Percentiles rank a stretch among this genome's conserved stretches.
phyloP scores from a whole-genome alignment of 1,140 invertebrate genomes.

The Sminthurinus signatus region DNA sequence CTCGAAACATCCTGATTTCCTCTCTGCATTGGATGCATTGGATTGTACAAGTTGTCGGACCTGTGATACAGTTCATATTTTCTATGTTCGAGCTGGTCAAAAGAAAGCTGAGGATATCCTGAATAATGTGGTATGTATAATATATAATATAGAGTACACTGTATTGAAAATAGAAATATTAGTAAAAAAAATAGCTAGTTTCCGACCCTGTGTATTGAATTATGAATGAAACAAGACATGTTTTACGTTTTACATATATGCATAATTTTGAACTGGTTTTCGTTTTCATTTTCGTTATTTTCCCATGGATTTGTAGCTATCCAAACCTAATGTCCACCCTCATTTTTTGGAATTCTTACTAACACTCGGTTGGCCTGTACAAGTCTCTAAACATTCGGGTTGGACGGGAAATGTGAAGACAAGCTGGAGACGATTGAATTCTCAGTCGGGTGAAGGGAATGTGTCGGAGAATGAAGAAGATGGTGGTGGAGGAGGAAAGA shows the following conservation, averaged over 20 bases:
- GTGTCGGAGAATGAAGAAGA: background rate
- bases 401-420: constrained; percentile 83
- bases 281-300: background rate
- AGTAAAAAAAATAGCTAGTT: too few relatives aligned
- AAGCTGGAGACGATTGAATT: constrained; percentile 57
- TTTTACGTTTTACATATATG: background rate
- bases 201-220: background rate
- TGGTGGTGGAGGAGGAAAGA: too few relatives aligned
- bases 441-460: background rate
- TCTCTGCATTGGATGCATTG: constrained; percentile 61
- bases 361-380: constrained; percentile 79
- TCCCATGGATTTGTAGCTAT: constrained; percentile 48
- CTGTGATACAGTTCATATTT: constrained; percentile 87
- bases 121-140: constrained; percentile 62
- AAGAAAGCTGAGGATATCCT: constrained; percentile 68
- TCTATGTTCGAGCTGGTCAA: constrained; percentile 87
- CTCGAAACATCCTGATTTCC: constrained; percentile 62
- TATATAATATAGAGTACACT: too few relatives aligned
- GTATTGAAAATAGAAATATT: too few relatives aligned
- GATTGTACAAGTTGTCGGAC: constrained; percentile 76
- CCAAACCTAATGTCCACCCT: constrained; percentile 54
- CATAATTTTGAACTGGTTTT: background rate
- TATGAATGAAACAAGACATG: background rate
- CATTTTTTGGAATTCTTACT: constrained; percentile 72
- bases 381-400: constrained; percentile 66